A percentile compares a stretch with the other conserved stretches of the same genome.
phyloP scores from a whole-genome alignment of 2,888 invertebrate genomes.

The Pimpla rufipes region DNA sequence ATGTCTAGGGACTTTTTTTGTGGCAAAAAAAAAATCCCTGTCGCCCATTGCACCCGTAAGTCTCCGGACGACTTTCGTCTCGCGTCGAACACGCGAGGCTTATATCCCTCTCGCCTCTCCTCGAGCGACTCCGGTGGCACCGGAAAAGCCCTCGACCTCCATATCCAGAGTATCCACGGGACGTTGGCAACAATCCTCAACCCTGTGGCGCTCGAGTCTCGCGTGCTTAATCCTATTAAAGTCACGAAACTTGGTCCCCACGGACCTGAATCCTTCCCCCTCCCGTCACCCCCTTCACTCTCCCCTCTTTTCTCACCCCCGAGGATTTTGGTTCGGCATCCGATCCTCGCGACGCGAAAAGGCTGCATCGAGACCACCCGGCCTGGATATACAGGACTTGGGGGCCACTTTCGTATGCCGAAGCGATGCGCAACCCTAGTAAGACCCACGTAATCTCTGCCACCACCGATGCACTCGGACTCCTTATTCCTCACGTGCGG shows the following conservation, averaged over 20 bases:
- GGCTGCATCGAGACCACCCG: conserved; percentile 17
- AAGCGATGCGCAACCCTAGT: conserved; percentile 15
- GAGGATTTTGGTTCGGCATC: conserved; percentile 58
- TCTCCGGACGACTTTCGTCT: no score
- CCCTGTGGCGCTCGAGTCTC: background rate
- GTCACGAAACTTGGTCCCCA: conserved; percentile 72
- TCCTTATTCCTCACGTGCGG: no score
- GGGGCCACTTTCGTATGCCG: conserved; percentile 49
- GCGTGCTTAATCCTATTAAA: conserved; percentile 75
- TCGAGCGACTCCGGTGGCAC: background rate
- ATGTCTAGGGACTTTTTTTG: no score
- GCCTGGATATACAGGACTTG: no score
- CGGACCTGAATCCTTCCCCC: conserved; percentile 5
- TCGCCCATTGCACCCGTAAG: no score
- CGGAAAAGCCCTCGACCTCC: background rate
- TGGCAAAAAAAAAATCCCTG: no score
- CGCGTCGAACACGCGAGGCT: no score
- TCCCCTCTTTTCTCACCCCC: no score
- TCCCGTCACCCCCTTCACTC: background rate
- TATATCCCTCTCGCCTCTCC: no score
- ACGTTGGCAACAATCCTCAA: conserved; percentile 17
- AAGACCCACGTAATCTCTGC: conserved; percentile 57
- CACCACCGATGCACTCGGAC: conserved; percentile 19
- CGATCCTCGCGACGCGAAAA: conserved; percentile 45
- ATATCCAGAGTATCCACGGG: background rate